Percentiles rank a stretch among this genome's conserved stretches.
These are phyloP conservation scores for Drosophila anceps DNA, from an alignment of 2,888 invertebrate species.

Conservation along the genomic window DNA sequence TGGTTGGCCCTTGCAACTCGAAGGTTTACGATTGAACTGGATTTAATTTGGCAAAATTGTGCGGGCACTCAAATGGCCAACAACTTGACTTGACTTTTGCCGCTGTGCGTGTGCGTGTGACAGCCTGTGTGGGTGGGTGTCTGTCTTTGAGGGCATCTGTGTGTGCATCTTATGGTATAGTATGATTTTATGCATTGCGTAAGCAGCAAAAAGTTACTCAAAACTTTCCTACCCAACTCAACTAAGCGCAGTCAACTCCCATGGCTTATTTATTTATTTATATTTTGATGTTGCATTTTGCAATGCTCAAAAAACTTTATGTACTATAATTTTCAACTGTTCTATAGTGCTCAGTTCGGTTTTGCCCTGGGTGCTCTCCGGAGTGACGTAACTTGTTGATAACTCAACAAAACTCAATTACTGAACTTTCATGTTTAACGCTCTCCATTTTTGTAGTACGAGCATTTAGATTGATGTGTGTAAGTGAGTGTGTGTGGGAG, in stretches of 20 bases:
- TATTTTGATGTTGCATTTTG: constrained; percentile 44
- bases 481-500: no score
- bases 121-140: not conserved
- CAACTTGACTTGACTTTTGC: constrained; percentile 58
- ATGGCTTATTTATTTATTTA: constrained; percentile 56
- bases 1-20: constrained; percentile 33
- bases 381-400: constrained; percentile 59
- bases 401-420: constrained; percentile 70
- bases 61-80: constrained; percentile 74
- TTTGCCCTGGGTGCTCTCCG: constrained; percentile 15
- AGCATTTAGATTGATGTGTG: not conserved
- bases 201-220: constrained; percentile 38
- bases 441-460: no score
- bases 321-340: constrained; percentile 39
- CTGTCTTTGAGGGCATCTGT: not conserved
- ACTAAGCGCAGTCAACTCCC: constrained; percentile 17
- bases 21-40: constrained; percentile 77
- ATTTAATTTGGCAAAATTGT: constrained; percentile 79
- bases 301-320: constrained; percentile 38
- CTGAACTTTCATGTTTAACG: constrained; percentile 51
- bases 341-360: constrained; percentile 12
- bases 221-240: constrained; percentile 22
- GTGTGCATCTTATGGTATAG: constrained; percentile 21
- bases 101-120: constrained; percentile 6
- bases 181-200: constrained; percentile 46